Conservation (phyloP, 2,113 vertebrate genomes). For the Polypterus bichir region DNA sequence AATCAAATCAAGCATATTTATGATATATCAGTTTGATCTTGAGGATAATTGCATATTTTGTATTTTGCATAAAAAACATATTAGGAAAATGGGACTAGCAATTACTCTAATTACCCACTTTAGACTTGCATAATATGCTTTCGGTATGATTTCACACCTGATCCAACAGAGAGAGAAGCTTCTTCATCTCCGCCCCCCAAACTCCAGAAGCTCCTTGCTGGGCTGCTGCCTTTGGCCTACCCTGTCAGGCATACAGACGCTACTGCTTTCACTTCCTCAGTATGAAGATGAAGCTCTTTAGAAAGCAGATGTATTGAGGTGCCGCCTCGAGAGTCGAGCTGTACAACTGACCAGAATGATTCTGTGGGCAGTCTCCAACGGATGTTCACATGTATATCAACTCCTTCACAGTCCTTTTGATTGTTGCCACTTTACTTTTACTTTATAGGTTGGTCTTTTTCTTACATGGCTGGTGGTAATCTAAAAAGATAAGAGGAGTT, state of each 20-base stretch:
- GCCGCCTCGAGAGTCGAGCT: slow-evolving; percentile 31
- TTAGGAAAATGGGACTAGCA: slow-evolving; percentile 53
- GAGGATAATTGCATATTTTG: slow-evolving; percentile 60
- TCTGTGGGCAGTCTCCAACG: no score
- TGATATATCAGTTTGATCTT: slow-evolving; percentile 54
- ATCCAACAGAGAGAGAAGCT: neutral
- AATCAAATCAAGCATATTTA: slow-evolving; percentile 61
- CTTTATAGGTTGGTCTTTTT: no score
- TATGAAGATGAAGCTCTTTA: neutral
- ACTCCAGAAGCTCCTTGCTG: neutral
- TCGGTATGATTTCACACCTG: slow-evolving; percentile 21
- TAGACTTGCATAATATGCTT: slow-evolving; percentile 39
- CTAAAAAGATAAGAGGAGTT: no score
- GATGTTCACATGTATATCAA: no score
- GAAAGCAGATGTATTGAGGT: neutral
- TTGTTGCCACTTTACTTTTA: no score
- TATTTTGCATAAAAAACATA: slow-evolving; percentile 60
- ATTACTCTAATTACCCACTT: slow-evolving; percentile 49
- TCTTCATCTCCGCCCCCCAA: neutral
- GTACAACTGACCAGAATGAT: no score
- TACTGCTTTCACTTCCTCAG: neutral
- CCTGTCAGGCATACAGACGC: neutral
- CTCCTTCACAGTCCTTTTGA: no score
- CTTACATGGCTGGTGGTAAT: no score
- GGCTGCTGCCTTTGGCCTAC: neutral